phyloP scores from a whole-genome alignment of 2,888 invertebrate genomes.

The Sisyra nigra region DNA sequence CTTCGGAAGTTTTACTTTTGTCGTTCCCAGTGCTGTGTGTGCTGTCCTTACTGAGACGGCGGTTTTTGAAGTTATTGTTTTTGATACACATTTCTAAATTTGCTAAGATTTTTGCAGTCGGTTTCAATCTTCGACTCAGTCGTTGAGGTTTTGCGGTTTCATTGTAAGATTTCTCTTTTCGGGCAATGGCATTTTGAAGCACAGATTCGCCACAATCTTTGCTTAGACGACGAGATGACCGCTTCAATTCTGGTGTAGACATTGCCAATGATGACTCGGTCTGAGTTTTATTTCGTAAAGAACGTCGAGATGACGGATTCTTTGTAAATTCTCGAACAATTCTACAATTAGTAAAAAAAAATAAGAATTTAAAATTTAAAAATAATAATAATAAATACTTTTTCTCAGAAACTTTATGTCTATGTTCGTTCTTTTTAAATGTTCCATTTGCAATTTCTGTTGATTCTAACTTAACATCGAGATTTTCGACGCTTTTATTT shows the following conservation, averaged over 20 bases:
- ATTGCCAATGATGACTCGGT: constrained; percentile 20
- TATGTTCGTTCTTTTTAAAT: too few relatives aligned
- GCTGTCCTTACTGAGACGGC: constrained; percentile 9
- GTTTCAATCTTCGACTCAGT: constrained; percentile 41
- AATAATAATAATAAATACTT: too few relatives aligned
- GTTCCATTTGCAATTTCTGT: neutral
- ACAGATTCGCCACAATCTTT: constrained; percentile 45
- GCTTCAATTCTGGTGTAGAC: constrained; percentile 33
- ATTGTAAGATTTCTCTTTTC: constrained; percentile 54
- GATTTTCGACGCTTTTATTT: constrained; percentile 9
- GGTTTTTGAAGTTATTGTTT: constrained; percentile 17
- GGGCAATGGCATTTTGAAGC: constrained; percentile 51
- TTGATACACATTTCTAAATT: constrained; percentile 41
- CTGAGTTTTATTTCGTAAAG: constrained; percentile 19
- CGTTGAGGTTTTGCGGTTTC: constrained; percentile 30
- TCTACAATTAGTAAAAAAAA: too few relatives aligned
- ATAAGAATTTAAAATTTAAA: too few relatives aligned
- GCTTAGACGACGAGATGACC: constrained; percentile 44
- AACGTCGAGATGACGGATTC: constrained; percentile 27
- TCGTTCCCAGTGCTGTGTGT: constrained; percentile 15
- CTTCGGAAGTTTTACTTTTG: constrained; percentile 5
- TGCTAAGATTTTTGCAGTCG: constrained; percentile 48
- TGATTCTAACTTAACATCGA: constrained; percentile 2
- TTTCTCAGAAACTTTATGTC: too few relatives aligned
- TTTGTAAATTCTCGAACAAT: too few relatives aligned